phyloP scores from a whole-genome alignment of 1,140 invertebrate species.

The Lepidurus apus region DNA sequence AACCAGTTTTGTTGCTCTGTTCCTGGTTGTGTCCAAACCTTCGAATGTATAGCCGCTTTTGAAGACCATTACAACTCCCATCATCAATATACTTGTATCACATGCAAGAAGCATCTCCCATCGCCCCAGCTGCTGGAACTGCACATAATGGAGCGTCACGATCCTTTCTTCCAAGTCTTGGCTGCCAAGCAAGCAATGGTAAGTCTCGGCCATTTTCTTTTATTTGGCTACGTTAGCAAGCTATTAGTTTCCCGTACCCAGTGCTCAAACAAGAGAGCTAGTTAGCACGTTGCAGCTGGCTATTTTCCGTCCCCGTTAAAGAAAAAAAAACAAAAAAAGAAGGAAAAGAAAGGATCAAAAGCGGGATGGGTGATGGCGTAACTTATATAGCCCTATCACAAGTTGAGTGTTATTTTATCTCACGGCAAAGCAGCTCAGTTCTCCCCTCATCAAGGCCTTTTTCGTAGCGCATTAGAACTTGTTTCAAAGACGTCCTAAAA shows the following conservation, averaged over 20 bases:
- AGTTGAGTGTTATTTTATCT: background rate
- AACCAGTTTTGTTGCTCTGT: slow-evolving; percentile 46
- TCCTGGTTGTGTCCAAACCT: slow-evolving; percentile 44
- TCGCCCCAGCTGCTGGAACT: slow-evolving; percentile 61
- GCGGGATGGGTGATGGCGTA: background rate
- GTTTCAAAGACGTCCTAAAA: background rate
- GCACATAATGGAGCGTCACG: slow-evolving; percentile 62
- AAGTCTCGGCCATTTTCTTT: slow-evolving; percentile 37
- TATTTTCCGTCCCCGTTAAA: too few species aligned
- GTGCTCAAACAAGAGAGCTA: background rate
- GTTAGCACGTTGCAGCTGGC: background rate
- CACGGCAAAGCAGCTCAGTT: background rate
- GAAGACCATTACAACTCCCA: slow-evolving; percentile 50
- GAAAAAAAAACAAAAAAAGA: too few species aligned
- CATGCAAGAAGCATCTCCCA: slow-evolving; percentile 56
- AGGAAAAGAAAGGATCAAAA: too few species aligned
- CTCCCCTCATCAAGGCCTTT: background rate
- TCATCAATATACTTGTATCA: slow-evolving; percentile 47
- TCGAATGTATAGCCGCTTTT: slow-evolving; percentile 47
- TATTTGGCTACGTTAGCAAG: background rate
- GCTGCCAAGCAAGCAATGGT: slow-evolving; percentile 58
- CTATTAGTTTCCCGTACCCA: background rate
- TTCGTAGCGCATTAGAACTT: background rate
- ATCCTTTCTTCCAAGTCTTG: slow-evolving; percentile 59
- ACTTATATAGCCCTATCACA: background rate